A percentile compares a stretch with the other conserved stretches of the same genome.
These are phyloP conservation scores for Drosophila athabasca DNA, from an alignment of 1,140 invertebrate species.

Conservation along the genomic window DNA sequence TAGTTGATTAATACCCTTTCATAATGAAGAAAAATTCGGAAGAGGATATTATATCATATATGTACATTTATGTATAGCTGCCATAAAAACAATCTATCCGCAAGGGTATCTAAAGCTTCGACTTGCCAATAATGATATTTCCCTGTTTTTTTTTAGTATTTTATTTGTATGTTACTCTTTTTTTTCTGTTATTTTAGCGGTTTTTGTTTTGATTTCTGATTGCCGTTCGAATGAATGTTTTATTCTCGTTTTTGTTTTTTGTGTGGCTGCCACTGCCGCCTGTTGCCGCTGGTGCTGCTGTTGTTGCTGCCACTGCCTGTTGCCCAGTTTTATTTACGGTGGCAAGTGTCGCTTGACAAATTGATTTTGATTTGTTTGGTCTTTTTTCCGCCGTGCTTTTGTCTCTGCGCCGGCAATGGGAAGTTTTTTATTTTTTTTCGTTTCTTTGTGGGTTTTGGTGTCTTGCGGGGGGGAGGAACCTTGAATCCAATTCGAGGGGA, in stretches of 20 bases:
- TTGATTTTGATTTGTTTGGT: conserved; percentile 71
- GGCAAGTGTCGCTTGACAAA: conserved; percentile 80
- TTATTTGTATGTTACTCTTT: conserved; percentile 22
- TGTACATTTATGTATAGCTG: too few species aligned
- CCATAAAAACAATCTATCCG: background rate
- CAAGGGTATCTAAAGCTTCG: too few species aligned
- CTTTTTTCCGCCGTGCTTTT: conserved; percentile 33
- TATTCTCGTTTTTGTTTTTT: conserved; percentile 14
- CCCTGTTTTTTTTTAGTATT: conserved; percentile 27
- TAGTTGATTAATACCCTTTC: too few species aligned
- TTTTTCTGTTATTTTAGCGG: conserved; percentile 79
- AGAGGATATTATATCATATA: too few species aligned
- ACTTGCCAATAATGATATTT: too few species aligned
- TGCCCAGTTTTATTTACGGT: conserved; percentile 69
- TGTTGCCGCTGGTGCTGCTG: conserved; percentile 43
- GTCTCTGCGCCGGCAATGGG: conserved; percentile 16
- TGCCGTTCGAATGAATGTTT: conserved; percentile 72
- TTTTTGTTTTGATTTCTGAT: conserved; percentile 82
- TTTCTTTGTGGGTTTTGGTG: background rate
- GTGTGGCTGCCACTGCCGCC: conserved; percentile 24
- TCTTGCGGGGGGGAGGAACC: conserved; percentile 18
- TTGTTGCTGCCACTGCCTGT: conserved; percentile 9
- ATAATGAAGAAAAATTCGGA: too few species aligned
- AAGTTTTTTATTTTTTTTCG: conserved; percentile 9
- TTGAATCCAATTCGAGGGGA: conserved; percentile 28